Base-by-base conservation (phyloP, 2,888 invertebrate species). In the Agrotis clavis region DNA sequence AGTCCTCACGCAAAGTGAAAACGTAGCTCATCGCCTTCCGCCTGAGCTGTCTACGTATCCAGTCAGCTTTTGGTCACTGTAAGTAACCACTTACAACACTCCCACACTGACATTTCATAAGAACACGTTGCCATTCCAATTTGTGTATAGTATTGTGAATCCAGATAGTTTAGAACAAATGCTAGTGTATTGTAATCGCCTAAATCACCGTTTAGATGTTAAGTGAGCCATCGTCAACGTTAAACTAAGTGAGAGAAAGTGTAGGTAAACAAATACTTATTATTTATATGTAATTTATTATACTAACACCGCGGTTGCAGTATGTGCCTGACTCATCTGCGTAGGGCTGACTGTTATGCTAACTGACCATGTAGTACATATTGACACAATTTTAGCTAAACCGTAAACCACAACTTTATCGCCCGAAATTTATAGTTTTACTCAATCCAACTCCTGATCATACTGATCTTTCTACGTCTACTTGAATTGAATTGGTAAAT, bases 1-100 rank as follows among this genome's bases (percentile, higher is more conserved):
- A 95, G 81, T 80, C 84, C 18, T 90, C 90, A 0, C 89, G 94
- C 47, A 95, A 93, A 73, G 86, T 96, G 72, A 96, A 95, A 75
- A 96, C 96, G 92, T 96, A 96, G 93, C 90, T 93, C 75, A 86
- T 82, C 71, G 77, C 85, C 21, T 35, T 86, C 64, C 87, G 85
- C 66, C 84, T 85, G 79, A 85, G 85, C 79, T 83, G 83, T 67
- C 76, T 81, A 4, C 70, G 77, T 65, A 84, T 83, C 73, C 41
- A 78, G 72, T 66, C 85, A 57, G 79, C 77, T 74, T 62, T 86
- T 64, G 74, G 77, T 76, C 75, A 78, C 71, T 86, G 84, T 84
- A 76, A 80, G 75, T 82, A 81, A 67, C 13, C 2, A 60, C 65
- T 67, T 50, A 71, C 53, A 61, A 77, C 60, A 53, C 67, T n/a